phyloP scores from a whole-genome alignment of 2,888 invertebrate genomes.

The Linnaemya tessellans region DNA sequence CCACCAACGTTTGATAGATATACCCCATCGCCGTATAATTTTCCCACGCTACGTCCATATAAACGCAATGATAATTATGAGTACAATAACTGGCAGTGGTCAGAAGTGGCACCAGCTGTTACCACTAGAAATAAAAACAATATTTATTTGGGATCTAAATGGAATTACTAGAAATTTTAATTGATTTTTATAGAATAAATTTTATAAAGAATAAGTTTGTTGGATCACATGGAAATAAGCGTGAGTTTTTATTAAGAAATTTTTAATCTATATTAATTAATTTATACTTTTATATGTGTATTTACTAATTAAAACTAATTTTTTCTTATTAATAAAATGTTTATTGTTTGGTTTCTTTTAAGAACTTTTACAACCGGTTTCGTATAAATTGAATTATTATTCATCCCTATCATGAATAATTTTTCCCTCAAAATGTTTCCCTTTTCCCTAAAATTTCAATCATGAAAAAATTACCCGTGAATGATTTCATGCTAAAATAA shows the following conservation, averaged over 20 bases:
- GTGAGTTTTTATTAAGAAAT: neutral
- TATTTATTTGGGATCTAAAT: slow-evolving; percentile 31
- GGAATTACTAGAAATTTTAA: slow-evolving; percentile 44
- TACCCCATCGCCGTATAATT: neutral
- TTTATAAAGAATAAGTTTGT: no score
- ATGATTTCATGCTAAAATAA: no score
- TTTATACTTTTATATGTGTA: neutral
- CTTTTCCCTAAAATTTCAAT: no score
- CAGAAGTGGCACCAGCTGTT: slow-evolving; percentile 63
- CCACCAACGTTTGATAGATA: slow-evolving; percentile 27
- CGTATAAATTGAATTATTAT: no score
- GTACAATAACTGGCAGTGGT: slow-evolving; percentile 73
- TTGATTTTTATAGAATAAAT: no score
- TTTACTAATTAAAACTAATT: no score
- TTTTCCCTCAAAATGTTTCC: no score
- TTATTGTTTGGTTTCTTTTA: no score
- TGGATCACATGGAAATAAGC: neutral
- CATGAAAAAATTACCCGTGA: no score
- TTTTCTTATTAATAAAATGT: no score
- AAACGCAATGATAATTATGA: slow-evolving; percentile 8
- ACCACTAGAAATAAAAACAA: slow-evolving; percentile 43
- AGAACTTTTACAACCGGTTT: no score
- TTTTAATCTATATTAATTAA: neutral
- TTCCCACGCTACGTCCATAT: neutral
- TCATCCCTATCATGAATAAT: no score